phyloP scores from a whole-genome alignment of 1,140 invertebrate genomes.

The Vanessa atalanta region DNA sequence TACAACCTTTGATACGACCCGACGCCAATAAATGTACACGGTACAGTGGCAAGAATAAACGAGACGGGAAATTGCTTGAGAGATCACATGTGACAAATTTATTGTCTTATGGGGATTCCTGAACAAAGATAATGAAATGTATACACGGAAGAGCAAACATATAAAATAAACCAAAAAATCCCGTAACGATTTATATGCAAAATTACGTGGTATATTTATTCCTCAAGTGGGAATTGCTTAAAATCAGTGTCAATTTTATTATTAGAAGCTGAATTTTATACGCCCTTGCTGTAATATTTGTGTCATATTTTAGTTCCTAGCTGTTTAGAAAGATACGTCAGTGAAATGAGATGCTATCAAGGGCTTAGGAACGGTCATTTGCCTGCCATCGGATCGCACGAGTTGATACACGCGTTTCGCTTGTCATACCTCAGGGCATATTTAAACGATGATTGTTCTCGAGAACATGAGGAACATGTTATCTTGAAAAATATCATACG shows the following conservation, averaged over 20 bases:
- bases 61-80: constrained; percentile 29
- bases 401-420: constrained; percentile 32
- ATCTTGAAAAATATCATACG: constrained; percentile 1
- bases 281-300: not conserved
- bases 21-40: constrained; percentile 21
- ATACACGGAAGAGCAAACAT: not conserved
- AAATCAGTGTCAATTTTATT: not conserved
- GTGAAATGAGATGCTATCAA: constrained; percentile 28
- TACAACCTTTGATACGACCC: constrained; percentile 15
- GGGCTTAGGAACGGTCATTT: constrained; percentile 35
- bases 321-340: constrained; percentile 3
- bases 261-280: not conserved
- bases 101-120: not conserved
- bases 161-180: not conserved
- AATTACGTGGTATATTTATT: too few species aligned
- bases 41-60: constrained; percentile 14
- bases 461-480: constrained; percentile 10
- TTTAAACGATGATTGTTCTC: constrained; percentile 22
- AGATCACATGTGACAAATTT: constrained; percentile 13
- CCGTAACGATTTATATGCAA: too few species aligned
- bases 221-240: too few species aligned
- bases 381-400: constrained; percentile 31
- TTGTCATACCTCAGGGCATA: constrained; percentile 37
- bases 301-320: constrained; percentile 7
- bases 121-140: not conserved